Base-by-base conservation (phyloP, 2,888 invertebrate genomes). In the Drosophila koepferae region DNA sequence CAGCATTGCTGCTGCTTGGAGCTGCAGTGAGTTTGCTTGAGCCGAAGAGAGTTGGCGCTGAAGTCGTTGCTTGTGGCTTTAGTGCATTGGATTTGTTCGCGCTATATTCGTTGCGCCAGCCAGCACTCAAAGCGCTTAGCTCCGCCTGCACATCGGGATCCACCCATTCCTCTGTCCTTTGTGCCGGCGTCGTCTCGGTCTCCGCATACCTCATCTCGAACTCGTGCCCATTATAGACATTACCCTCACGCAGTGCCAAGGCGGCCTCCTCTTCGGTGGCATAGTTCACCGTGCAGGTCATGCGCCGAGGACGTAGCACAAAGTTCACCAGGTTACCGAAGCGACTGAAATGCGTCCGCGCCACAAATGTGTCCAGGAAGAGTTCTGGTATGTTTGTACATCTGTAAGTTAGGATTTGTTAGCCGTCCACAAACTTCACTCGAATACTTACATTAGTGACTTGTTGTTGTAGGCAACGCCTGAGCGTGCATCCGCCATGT, bases 281-380 rank as follows among this genome's bases (percentile, higher is more conserved):
- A 93, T 96, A 97, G 85, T 96, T 96, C 10, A 97, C 94, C 0
- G 95, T 94, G 76, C 97, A 96, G 77, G 94, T 94, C 66, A 94
- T 94, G 58, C 95, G 95, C 67, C 94, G 95, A 0, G 95, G 95
- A 58, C 95, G 94, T 60, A 96, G 93, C 43, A 95, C 94, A 58
- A 97, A 95, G 74, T 95, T 95, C 16, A 94, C 94, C 3, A 97
- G 95, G 46, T 94, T 94, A 0, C 97, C 97, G 93, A 95, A 97
- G 87, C 95, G 95, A 23, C 95, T 94, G 72, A 96, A 96, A 91
- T 96, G 95, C 65, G 94, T 94, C 80, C 95, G 95, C 0, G 96
- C 95, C 2, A 94, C 90, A 58, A 94, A 91, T 89, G 94, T 95
- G 77, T 96, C 95, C 61, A 96, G 94, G 63, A 96, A 94, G 10